These are phyloP conservation scores for Myocastor coypus DNA, from an alignment of 2,113 vertebrate species.

Conservation along the genomic window DNA sequence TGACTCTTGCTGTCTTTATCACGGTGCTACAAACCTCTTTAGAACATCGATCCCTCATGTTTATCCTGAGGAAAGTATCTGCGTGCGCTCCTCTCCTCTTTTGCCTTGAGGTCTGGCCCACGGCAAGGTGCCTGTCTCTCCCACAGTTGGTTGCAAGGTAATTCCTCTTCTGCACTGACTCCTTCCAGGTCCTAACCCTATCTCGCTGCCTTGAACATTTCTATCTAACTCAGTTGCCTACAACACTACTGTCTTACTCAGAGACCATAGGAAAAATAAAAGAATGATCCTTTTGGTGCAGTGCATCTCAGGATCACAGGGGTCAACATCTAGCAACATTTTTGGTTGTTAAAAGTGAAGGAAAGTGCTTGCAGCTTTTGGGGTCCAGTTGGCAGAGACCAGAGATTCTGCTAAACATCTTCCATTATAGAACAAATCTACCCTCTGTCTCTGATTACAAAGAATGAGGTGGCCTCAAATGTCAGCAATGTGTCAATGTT, in stretches of 20 bases:
- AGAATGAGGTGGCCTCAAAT: neutral
- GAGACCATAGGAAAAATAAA: neutral
- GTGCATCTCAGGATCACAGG: neutral
- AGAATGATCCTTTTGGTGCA: neutral
- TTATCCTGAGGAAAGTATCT: no score
- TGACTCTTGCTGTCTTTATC: no score
- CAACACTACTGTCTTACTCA: neutral
- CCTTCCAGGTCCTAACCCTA: no score
- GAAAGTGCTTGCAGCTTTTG: neutral
- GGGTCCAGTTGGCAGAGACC: neutral
- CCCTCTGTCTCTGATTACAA: neutral
- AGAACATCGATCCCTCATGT: no score
- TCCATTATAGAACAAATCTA: fast-evolving
- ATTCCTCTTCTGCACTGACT: no score
- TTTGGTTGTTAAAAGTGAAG: neutral
- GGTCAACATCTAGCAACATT: neutral
- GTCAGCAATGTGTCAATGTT: neutral
- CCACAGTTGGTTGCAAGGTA: no score
- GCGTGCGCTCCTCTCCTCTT: no score
- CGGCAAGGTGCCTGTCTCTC: no score
- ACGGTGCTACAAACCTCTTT: no score
- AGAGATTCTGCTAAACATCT: neutral
- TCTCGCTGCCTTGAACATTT: no score
- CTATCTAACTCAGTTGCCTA: no score
- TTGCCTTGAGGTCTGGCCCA: no score